Base-by-base conservation (phyloP, 2,797 vertebrate genomes). In the Oophaga sylvatica region DNA sequence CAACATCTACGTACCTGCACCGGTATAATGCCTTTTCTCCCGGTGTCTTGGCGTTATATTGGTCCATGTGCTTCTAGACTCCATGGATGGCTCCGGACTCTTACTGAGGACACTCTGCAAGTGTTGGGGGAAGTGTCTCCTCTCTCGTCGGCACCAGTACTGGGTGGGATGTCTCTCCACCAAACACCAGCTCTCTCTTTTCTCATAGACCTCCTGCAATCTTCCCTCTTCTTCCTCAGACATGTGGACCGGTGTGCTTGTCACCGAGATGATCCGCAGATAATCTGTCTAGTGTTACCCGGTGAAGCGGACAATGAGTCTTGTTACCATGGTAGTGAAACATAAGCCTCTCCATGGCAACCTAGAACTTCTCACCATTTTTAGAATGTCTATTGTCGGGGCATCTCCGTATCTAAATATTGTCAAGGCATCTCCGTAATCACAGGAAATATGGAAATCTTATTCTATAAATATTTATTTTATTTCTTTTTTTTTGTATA, bases 171-270 rank as follows among this genome's bases (percentile, higher is more conserved):
- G 45, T 91, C 92, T 80, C 81, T 90, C 96, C 86, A 96, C 94
- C 83, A 91, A 91, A 81, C 96, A 97, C 93, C 95, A 93, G 1
- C 94, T 94, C 81, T 97, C 96, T 80, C 94, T 94, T 63, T 65
- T 89, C 88, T 90, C 85, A 56, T 97, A 96, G 8, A 94, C 63
- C 81, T 94, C 92, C 81, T 92, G 86, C 8, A 96, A 88, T 45
- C 8, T 79, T 53, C 48, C 6, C 17, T 62, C 45, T 17, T 59
- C 48, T 8, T 73, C 48, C 17, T 77, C 73, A 83, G 84, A 78
- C 88, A 89, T 89, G 79, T 67, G 87, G 63, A n/a, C 20, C 12
- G 15, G 12, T 9, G 19, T 26, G 20, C 83, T 57, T 35, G 41
- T 71, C 35, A 13, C 48, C 7, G n/a, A 20, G 84, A 89, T 83